A percentile compares a stretch with the other conserved stretches of the same genome.
Conservation (phyloP, 2,113 vertebrate genomes). For the Sebastes fasciatus region DNA sequence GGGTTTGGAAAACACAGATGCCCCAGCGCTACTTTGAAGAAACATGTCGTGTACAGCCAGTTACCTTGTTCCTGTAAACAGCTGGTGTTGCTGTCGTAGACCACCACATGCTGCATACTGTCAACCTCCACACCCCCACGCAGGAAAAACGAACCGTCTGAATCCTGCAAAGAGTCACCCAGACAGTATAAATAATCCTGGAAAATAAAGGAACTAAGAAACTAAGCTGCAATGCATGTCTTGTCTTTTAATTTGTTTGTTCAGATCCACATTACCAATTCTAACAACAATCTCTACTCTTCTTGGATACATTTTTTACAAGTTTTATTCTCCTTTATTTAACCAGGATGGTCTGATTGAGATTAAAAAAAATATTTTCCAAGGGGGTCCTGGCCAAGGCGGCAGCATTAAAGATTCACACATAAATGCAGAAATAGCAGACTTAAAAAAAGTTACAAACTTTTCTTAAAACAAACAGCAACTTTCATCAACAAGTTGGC, state of each 20-base stretch:
- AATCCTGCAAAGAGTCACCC: conserved; percentile 73
- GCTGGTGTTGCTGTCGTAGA: conserved; percentile 86
- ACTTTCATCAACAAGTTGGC: background rate
- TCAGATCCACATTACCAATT: no score
- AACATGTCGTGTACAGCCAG: background rate
- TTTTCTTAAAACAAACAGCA: background rate
- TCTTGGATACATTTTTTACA: no score
- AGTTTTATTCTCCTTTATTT: background rate
- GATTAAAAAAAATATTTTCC: background rate
- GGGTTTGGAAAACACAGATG: background rate
- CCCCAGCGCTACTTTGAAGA: background rate
- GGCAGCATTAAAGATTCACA: background rate
- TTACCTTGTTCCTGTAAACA: conserved; percentile 71
- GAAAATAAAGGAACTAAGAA: no score
- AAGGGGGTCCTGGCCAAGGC: background rate
- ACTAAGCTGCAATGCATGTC: background rate
- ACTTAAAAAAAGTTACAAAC: background rate
- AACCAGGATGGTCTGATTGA: background rate
- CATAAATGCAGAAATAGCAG: background rate
- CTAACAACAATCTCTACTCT: no score
- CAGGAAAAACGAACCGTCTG: conserved; percentile 74
- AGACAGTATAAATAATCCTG: background rate
- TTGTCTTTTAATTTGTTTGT: background rate
- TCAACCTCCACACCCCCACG: conserved; percentile 83
- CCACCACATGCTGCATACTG: conserved; percentile 85